phyloP scores from a whole-genome alignment of 2,797 vertebrate genomes.

The Macropodus opercularis region DNA sequence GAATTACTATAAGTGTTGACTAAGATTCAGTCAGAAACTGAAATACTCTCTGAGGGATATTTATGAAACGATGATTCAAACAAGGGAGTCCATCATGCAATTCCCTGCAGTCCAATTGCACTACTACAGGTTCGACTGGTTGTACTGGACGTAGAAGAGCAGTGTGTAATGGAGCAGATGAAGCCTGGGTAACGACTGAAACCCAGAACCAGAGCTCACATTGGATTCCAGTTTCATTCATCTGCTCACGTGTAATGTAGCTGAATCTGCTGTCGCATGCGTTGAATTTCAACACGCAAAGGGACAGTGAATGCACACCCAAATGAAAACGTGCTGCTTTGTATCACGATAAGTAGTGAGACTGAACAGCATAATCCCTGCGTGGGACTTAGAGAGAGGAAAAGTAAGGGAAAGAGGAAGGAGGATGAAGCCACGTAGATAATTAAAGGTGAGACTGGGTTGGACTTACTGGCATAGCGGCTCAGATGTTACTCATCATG shows the following conservation, averaged over 20 bases:
- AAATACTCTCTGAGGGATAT: constrained; percentile 14
- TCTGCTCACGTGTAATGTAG: no score
- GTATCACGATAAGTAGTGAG: constrained; percentile 57
- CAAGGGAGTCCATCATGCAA: not conserved
- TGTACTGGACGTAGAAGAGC: no score
- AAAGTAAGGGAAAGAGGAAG: constrained; percentile 30
- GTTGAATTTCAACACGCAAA: no score
- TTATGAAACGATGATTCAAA: constrained; percentile 5
- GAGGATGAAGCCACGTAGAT: not conserved
- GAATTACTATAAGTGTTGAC: constrained; percentile 11
- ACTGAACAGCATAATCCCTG: constrained; percentile 49
- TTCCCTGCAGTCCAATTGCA: not conserved
- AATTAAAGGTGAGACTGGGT: constrained; percentile 45
- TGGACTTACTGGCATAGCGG: not conserved
- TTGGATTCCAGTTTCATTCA: not conserved
- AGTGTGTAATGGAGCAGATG: not conserved
- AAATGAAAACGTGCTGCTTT: constrained; percentile 50
- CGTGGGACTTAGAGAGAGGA: constrained; percentile 32
- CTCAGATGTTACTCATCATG: constrained; percentile 26
- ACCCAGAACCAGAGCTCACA: not conserved
- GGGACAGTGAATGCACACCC: constrained; percentile 40
- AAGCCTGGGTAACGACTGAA: not conserved
- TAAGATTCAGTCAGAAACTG: constrained; percentile 5
- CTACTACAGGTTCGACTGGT: not conserved
- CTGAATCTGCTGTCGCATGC: no score